phyloP scores from a whole-genome alignment of 2,888 invertebrate genomes.

The Galeopsomyia nigrocyanea region DNA sequence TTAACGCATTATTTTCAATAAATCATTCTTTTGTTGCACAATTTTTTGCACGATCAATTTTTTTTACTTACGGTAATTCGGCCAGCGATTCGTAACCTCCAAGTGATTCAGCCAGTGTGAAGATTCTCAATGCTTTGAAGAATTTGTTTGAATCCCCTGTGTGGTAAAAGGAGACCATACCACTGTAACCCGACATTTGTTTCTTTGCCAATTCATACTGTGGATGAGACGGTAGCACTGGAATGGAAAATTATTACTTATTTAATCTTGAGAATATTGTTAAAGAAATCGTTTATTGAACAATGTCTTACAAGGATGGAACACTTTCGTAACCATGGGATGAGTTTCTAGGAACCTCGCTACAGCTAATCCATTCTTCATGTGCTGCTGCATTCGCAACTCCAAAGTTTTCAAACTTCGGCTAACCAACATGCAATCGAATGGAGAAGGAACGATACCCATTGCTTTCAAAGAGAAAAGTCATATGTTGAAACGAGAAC shows the following conservation, averaged over 20 bases:
- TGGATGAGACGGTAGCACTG: conserved; percentile 87
- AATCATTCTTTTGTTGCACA: background rate
- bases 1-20: conserved; percentile 25
- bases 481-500: background rate
- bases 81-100: conserved; percentile 96
- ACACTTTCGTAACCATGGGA: conserved; percentile 82
- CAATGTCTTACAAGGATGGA: conserved; percentile 81
- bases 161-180: conserved; percentile 91
- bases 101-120: conserved; percentile 92
- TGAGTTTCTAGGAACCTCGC: conserved; percentile 88
- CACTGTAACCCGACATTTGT: conserved; percentile 91
- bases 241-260: conserved; percentile 42
- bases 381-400: conserved; percentile 91
- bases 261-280: too few species aligned
- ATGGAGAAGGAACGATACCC: conserved; percentile 95
- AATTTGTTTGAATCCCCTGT: conserved; percentile 85
- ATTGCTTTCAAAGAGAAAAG: conserved; percentile 72
- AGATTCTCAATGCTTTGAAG: conserved; percentile 82
- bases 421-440: conserved; percentile 95
- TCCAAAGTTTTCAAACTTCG: conserved; percentile 94
- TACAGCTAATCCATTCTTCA: conserved; percentile 81
- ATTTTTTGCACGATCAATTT: background rate
- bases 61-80: conserved; percentile 87
- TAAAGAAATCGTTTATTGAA: background rate
- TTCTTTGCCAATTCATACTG: conserved; percentile 84